Conservation (phyloP, 1,140 invertebrate species). For the Physella acuta region DNA sequence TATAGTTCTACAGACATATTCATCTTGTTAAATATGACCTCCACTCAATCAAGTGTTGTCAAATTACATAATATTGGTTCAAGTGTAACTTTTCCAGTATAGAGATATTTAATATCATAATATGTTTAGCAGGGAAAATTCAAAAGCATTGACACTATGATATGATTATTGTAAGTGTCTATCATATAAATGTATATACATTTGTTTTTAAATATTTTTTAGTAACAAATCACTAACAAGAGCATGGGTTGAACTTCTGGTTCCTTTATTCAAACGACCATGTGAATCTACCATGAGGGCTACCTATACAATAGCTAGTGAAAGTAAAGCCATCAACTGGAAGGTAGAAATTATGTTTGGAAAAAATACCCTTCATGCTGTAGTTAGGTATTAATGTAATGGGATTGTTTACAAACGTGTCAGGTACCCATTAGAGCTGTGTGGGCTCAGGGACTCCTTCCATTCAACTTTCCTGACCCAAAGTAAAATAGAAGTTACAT, state of each 20-base stretch:
- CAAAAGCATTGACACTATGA: background rate
- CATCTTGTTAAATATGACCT: too few species aligned
- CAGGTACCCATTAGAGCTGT: background rate
- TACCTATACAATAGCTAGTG: background rate
- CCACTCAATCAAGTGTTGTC: too few species aligned
- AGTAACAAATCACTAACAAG: slow-evolving; percentile 10
- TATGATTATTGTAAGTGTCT: background rate
- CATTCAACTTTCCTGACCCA: background rate
- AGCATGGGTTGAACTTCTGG: background rate
- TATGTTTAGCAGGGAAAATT: background rate
- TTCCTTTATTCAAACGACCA: slow-evolving; percentile 11
- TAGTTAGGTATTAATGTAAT: too few species aligned
- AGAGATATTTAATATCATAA: background rate
- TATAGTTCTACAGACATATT: too few species aligned
- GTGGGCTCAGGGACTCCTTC: background rate
- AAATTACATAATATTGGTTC: too few species aligned
- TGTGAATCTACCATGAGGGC: slow-evolving; percentile 12
- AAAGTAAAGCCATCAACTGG: slow-evolving; percentile 12
- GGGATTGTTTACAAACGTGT: background rate
- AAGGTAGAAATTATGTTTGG: too few species aligned
- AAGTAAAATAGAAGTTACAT: background rate
- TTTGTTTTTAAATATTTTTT: too few species aligned
- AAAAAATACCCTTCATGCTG: too few species aligned
- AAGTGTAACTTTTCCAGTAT: too few species aligned
- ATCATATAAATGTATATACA: background rate